A percentile compares a stretch with the other conserved stretches of the same genome.
These are phyloP conservation scores for Tachyglossus aculeatus DNA, from an alignment of 2,797 vertebrate species.

Conservation along the genomic window DNA sequence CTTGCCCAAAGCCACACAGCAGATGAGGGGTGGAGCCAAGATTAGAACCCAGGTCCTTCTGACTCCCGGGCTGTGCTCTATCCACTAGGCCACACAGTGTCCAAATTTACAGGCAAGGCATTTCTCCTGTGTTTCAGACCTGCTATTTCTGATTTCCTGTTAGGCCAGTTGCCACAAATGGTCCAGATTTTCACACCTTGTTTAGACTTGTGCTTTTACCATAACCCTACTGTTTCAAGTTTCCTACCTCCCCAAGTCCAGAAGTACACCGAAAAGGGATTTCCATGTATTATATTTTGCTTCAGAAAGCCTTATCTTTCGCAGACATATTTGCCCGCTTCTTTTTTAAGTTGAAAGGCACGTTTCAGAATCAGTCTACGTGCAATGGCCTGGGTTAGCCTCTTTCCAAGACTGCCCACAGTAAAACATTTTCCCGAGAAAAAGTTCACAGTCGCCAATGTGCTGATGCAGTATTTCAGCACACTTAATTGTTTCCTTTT, in stretches of 20 bases:
- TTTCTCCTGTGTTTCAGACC: background rate
- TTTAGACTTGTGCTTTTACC: constrained; percentile 65
- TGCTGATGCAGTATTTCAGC: constrained; percentile 59
- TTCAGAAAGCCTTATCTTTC: constrained; percentile 75
- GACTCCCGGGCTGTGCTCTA: too few species aligned
- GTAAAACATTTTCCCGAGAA: constrained; percentile 53
- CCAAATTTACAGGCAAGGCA: background rate
- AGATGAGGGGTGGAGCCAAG: background rate
- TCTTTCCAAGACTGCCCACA: constrained; percentile 58
- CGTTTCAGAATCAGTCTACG: constrained; percentile 50
- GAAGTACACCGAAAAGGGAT: constrained; percentile 74
- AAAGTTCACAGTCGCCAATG: constrained; percentile 59
- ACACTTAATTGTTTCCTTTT: constrained; percentile 67
- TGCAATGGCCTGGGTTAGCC: constrained; percentile 51
- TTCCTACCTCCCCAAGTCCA: constrained; percentile 70
- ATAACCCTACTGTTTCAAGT: constrained; percentile 63
- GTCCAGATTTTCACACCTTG: constrained; percentile 67
- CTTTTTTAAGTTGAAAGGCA: constrained; percentile 46
- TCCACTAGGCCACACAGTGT: background rate
- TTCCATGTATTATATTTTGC: constrained; percentile 78
- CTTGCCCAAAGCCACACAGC: background rate
- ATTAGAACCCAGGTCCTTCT: background rate
- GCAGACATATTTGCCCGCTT: constrained; percentile 73
- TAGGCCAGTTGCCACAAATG: background rate
- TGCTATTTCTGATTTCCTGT: constrained; percentile 35